Base-by-base conservation (phyloP, 2,113 vertebrate species). In the Aleadryas rufinucha region DNA sequence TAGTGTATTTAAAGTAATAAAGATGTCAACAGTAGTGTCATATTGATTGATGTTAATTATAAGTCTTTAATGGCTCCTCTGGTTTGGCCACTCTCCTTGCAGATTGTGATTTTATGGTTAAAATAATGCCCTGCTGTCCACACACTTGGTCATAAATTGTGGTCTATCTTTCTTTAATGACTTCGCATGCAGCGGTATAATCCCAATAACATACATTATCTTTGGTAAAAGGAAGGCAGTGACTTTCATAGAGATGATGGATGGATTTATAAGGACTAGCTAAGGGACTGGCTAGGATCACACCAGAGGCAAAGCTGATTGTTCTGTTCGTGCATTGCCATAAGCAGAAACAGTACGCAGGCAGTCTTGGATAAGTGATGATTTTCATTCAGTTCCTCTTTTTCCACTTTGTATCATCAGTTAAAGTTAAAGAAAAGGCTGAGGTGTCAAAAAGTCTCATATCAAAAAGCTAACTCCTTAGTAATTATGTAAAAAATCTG, bases 11-110 rank as follows among this genome's bases (percentile, higher is more conserved):
- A 97, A 98, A 97, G 97, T 97, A 98, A 97, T 97, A 98, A 98
- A 98, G 97, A 97, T 97, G 97, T 98, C 98, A 97, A 95, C 96
- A 96, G 87, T 63, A 88, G 93, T 97, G 97, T 97, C 98, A 97
- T 82, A 76, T 95, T 98, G 98, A 98, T 98, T 97, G 98, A 98
- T 98, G 94, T 87, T 98, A 98, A 98, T 98, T 98, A 95, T 97
- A 96, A 97, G 96, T 87, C 97, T 98, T 97, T 95, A 98, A 97
- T 97, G 97, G 84, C 90, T 98, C 56, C 90, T 97, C 95, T 94
- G 87, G 89, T 97, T 98, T 97, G 97, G 94, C 95, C 97, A 97
- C 96, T 98, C 91, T 97, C 96, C 94, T 94, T 96, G 84, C 86
- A 97, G 96, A 97, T 97, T 96, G 97, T 95, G 95, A 98, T 98